Evolutionary conservation across 1,140 invertebrate genomes (phyloP), one percentile per base, ranked within the genome.

Genomic region (Bombus consobrinus): DNA sequence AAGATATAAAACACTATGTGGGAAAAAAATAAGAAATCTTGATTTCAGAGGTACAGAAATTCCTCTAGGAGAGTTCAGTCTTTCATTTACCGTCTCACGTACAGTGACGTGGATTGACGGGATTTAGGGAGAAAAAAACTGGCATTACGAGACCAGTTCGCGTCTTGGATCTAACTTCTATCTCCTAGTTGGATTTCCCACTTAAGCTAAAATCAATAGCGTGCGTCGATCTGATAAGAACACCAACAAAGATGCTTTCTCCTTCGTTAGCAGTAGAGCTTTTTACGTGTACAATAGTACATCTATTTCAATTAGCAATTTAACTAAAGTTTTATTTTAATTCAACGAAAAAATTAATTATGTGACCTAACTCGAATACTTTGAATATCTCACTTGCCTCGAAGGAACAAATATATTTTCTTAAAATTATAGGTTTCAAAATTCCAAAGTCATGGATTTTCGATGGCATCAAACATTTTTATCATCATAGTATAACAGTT

Each of bases 181-280:
- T 37, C 66, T 69, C 9, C 34, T 37, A 34, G 34, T 22, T 22
- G 79, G 47, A 72, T 81, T 81, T 69, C 28, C 34, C 43, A 47
- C 53, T 69, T 81, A 81, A 81, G 79, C 79, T 43, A 81, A 81
- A 81, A 81, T 72, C 79, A 89, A 89, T 89, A 89, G 66, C 66
- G 83, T 88, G 88, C 84, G 88, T 84, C 75, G 83, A 88, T 89
- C 87, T 86, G 88, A 88, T 88, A 89, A 86, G 83, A 86, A 89
- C 39, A 73, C 15, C 25, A 13, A 43, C 25, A 73, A 25, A 32
- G n/a, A 47, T 69, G 22, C 66, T 69, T 39, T 25, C 22, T 69
- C 34, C 34, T 39, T 34, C 32, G 34, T 3, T 34, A 69, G 1
- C 25, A 10, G 37, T 3, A 37, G 3, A 22, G 9, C 22, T 37